Conservation (phyloP, 2,888 invertebrate genomes). For the Lydus trimaculatus region DNA sequence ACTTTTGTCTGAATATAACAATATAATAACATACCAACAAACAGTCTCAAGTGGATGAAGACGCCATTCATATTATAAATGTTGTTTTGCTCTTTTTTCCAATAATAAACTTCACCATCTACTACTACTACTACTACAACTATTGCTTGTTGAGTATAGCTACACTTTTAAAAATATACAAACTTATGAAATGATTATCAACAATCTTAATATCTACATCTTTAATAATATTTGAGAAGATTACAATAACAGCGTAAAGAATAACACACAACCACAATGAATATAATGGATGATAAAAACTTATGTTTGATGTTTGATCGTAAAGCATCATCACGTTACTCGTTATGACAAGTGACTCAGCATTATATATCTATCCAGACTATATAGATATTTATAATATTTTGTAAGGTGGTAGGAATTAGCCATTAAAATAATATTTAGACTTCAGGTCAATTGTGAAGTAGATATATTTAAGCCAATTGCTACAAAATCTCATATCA, state of each 20-base stretch:
- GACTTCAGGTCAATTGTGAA: constrained; percentile 38
- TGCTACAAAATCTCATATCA: constrained; percentile 32
- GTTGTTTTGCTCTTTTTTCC: constrained; percentile 3
- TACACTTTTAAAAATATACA: constrained; percentile 24
- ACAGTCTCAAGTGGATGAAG: constrained; percentile 51
- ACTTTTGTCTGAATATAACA: constrained; percentile 47
- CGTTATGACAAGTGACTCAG: constrained; percentile 35
- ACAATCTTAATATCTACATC: not conserved
- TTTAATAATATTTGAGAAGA: not conserved
- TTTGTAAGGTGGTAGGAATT: constrained; percentile 30
- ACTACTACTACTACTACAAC: not conserved
- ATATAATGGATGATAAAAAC: constrained; percentile 1
- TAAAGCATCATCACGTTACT: constrained; percentile 21
- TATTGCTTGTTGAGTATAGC: not conserved
- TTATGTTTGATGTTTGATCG: constrained; percentile 16
- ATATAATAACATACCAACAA: constrained; percentile 50
- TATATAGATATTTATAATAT: not conserved
- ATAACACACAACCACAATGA: constrained; percentile 9
- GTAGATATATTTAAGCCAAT: constrained; percentile 41
- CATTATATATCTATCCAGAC: constrained; percentile 6
- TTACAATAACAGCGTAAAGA: constrained; percentile 22
- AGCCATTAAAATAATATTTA: constrained; percentile 51
- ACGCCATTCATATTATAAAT: constrained; percentile 44
- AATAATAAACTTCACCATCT: not conserved
- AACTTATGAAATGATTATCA: not conserved